These are phyloP conservation scores for Spisula solida DNA, from an alignment of 2,888 invertebrate species.

Conservation along the genomic window DNA sequence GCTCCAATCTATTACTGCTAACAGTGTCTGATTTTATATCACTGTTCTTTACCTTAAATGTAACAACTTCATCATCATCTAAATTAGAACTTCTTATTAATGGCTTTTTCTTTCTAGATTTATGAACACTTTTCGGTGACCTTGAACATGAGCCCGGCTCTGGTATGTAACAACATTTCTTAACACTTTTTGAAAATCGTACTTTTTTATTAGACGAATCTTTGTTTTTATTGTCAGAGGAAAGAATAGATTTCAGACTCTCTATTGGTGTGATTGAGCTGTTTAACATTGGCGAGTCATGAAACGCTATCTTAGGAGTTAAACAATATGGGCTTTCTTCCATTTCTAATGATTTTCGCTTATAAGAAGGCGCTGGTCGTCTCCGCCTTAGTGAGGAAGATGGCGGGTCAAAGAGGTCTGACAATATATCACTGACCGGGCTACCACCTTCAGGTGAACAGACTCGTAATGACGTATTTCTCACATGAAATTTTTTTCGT, in stretches of 20 bases:
- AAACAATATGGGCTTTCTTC: slow-evolving; percentile 10
- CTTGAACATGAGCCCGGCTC: background rate
- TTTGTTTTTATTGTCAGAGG: slow-evolving; percentile 64
- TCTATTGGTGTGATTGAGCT: background rate
- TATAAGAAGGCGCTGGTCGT: slow-evolving; percentile 64
- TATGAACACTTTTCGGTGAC: background rate
- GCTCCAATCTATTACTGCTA: background rate
- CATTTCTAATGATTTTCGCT: slow-evolving; percentile 58
- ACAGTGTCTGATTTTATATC: background rate
- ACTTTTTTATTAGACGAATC: slow-evolving; percentile 64
- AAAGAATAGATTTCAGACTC: slow-evolving; percentile 70
- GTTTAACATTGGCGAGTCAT: background rate
- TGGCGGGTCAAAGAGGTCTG: slow-evolving; percentile 79
- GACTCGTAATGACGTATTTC: background rate
- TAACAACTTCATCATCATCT: background rate
- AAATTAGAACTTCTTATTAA: background rate
- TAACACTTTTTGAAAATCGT: slow-evolving; percentile 62
- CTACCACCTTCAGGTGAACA: slow-evolving; percentile 28
- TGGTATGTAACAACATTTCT: slow-evolving; percentile 39
- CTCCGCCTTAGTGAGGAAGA: slow-evolving; percentile 67
- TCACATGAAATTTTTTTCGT: slow-evolving; percentile 10
- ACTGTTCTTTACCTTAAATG: background rate
- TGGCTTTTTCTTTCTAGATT: background rate
- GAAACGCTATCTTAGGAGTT: background rate
- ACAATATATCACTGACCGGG: slow-evolving; percentile 70